Evolutionary conservation across 92 coral and sea anemone species (phyloP), one percentile per base, ranked within the genome.

Genomic region (Galaxea fascicularis): DNA sequence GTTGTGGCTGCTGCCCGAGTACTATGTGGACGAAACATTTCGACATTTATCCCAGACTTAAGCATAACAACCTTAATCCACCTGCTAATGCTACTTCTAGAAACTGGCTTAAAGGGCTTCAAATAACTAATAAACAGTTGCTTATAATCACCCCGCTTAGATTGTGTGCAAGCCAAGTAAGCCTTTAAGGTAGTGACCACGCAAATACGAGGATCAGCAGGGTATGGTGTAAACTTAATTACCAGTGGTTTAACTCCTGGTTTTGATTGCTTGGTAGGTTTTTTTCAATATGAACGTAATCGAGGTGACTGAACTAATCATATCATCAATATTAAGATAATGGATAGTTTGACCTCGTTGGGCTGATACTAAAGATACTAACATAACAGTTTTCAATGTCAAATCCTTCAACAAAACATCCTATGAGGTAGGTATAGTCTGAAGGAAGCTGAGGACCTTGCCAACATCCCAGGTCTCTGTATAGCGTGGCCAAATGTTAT

Each of bases 401-500:
- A 78, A 68, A 14, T 80, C 85, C 77, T 78, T 85, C 6, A 79
- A 67, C 29, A 60, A 52, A 67, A 78, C 69, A 67, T 69, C 81
- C 17, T 67, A 49, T 51, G 46, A 59, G 31, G 57, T 68, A 60
- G 66, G 80, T 30, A 84, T 45, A 65, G 35, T 88, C 89, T 83
- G 78, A 1, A 84, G 84, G 85, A 67, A 67, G 77, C 45, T 54
- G 76, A 88, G 78, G n/a, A 88, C 91, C 30, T 64, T 74, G 8
- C 65, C 78, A 31, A 83, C 89, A 63, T 88, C 79, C 89, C 73
- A 75, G 24, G 87, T 88, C 51, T 88, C 73, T 53, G 86, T 74
- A 64, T 87, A 87, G 12, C 91, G 47, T 44, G 91, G 60, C 85
- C 90, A 69, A 86, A 78, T n/a, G 81, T 4, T 52, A 62, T 73